Base-by-base conservation (phyloP, 35 echinoderm and acorn worm species). In the Anneissia japonica region DNA sequence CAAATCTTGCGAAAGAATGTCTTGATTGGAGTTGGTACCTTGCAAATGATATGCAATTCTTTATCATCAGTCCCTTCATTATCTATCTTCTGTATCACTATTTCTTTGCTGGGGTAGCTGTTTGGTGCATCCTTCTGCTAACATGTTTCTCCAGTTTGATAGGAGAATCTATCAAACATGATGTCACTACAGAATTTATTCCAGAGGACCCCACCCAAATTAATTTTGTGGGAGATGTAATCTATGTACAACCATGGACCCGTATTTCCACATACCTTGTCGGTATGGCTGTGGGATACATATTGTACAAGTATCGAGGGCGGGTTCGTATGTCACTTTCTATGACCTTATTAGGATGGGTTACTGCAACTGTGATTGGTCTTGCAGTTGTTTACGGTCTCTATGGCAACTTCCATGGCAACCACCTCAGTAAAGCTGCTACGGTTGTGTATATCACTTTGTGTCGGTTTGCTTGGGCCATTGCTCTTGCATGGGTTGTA, bases 1-100 rank as follows among this genome's bases (percentile, higher is more conserved):
- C 31, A 38, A 38, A 38, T 0, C 75, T 89, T 89, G 45, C 37
- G 0, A 73, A 17, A 35, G 17, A 95, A 79, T 97, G 94, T 87
- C 85, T 97, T 82, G 94, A 40, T 16, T 97, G 94, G 94, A 36
- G 87, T 16, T 97, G 94, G 94, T 97, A 97, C 76, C 81, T 97
- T 77, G 90, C 89, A 0, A 88, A 87, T 86, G 93, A 95, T 35
- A 91, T 91, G 93, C 93, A 95, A 72, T 92, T 97, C 38, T 92
- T 83, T 74, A 2, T 92, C 17, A 89, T 97, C 16, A 97, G 90
- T 81, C 94, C 94, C 14, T 13, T 97, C 73, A 87, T 97, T 43
- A 39, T 95, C 7, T 85, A 72, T 77, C 79, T 90, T 21, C 79
- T 95, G 31, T 95, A 91, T 77, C 88, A 81, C 86, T 92, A 88